These are phyloP conservation scores for Hypothenemus hampei DNA, from an alignment of 1,140 invertebrate genomes.

Conservation along the genomic window DNA sequence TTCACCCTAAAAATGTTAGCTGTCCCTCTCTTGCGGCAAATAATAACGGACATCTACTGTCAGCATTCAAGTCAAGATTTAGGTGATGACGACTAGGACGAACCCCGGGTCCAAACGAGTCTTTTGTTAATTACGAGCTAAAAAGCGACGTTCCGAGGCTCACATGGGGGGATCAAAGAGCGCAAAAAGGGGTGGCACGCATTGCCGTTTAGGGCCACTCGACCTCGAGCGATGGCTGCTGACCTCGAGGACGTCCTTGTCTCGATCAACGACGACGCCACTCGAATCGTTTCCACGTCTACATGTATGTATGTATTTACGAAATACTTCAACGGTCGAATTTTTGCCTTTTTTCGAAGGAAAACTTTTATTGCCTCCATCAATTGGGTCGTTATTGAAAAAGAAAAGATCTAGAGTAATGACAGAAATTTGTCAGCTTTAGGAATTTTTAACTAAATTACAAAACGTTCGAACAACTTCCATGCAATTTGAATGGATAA, in stretches of 20 bases:
- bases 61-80: not conserved
- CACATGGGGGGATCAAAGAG: not conserved
- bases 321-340: conserved; percentile 6
- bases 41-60: too few species aligned
- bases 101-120: not conserved
- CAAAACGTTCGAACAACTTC: too few species aligned
- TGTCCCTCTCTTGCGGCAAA: too few species aligned
- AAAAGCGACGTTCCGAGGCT: not conserved
- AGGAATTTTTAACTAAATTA: too few species aligned
- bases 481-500: too few species aligned
- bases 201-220: conserved; percentile 12
- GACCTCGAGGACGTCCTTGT: conserved; percentile 8
- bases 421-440: too few species aligned
- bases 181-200: not conserved
- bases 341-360: conserved; percentile 1
- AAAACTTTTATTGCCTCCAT: conserved; percentile 8
- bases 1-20: too few species aligned
- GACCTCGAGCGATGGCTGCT: conserved; percentile 8
- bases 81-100: not conserved
- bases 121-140: not conserved
- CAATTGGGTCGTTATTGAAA: too few species aligned
- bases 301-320: not conserved
- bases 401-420: too few species aligned
- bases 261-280: conserved; percentile 11
- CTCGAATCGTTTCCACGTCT: conserved; percentile 4